Conservation (phyloP, 1,140 invertebrate species). For the Drosophila kepulauana region DNA sequence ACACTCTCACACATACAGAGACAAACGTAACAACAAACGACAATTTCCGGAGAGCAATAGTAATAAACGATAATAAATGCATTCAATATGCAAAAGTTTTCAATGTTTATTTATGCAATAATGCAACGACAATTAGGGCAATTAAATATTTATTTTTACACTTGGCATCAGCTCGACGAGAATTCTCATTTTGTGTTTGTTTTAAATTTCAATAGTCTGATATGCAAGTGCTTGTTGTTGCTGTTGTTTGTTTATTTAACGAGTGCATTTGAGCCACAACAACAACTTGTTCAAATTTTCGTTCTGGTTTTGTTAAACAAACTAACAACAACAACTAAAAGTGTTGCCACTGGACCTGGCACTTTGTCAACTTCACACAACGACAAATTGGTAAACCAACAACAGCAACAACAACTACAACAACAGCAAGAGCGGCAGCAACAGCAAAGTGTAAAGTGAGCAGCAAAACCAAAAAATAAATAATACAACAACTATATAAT, state of each 20-base stretch:
- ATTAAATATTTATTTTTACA: slow-evolving; percentile 73
- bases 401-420: slow-evolving; percentile 18
- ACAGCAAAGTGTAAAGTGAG: slow-evolving; percentile 46
- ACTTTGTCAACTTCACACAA: slow-evolving; percentile 61
- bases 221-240: slow-evolving; percentile 28
- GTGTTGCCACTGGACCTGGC: slow-evolving; percentile 43
- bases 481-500: slow-evolving; percentile 6
- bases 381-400: slow-evolving; percentile 54
- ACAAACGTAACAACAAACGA: slow-evolving; percentile 25
- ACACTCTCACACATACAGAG: not conserved
- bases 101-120: slow-evolving; percentile 67
- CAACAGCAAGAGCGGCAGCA: slow-evolving; percentile 10
- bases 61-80: slow-evolving; percentile 47
- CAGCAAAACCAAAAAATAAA: slow-evolving; percentile 44
- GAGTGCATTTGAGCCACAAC: slow-evolving; percentile 45
- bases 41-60: slow-evolving; percentile 42
- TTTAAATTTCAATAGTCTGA: slow-evolving; percentile 52
- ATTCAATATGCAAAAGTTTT: slow-evolving; percentile 55
- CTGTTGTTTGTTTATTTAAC: slow-evolving; percentile 40
- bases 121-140: slow-evolving; percentile 66
- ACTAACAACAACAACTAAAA: slow-evolving; percentile 47
- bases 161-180: slow-evolving; percentile 36
- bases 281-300: slow-evolving; percentile 59
- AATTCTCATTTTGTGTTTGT: slow-evolving; percentile 51
- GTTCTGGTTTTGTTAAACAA: slow-evolving; percentile 61